Percentiles rank a stretch among this genome's conserved stretches.
These are phyloP conservation scores for Corythornis madagascariensis DNA, from an alignment of 2,113 vertebrate species.

Conservation along the genomic window DNA sequence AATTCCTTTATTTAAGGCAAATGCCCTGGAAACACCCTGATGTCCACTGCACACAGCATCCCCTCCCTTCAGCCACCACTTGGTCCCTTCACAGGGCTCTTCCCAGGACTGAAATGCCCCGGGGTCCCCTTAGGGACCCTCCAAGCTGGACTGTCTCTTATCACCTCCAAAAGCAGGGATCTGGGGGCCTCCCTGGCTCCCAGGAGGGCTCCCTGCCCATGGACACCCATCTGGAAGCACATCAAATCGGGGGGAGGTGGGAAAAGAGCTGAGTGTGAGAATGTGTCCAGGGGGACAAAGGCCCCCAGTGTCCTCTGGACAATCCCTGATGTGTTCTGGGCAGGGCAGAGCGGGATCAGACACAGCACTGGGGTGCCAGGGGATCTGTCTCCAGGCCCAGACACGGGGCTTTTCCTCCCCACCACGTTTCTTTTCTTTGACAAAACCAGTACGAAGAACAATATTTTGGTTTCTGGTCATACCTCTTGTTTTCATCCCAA, in stretches of 20 bases:
- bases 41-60: not conserved
- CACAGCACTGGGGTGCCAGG: fast-evolving
- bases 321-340: not conserved
- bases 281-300: not conserved
- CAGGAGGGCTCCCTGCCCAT: not conserved
- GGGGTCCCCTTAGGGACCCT: not conserved
- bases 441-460: not conserved
- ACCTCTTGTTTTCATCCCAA: not conserved
- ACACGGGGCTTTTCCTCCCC: fast-evolving
- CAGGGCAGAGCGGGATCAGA: not conserved
- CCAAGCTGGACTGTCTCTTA: fast-evolving
- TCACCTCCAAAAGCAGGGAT: not conserved
- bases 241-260: not conserved
- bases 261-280: not conserved
- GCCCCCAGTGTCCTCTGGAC: not conserved
- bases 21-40: not conserved
- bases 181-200: not conserved
- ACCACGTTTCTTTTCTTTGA: not conserved
- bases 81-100: not conserved
- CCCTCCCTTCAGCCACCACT: not conserved
- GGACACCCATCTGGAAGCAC: not conserved
- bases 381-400: not conserved
- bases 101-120: not conserved
- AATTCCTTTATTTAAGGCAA: not conserved
- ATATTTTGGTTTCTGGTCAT: not conserved